Evolutionary conservation across 2,113 vertebrate species (phyloP), one percentile per base, ranked within the genome.

Genomic region (Marmota monax): DNA sequence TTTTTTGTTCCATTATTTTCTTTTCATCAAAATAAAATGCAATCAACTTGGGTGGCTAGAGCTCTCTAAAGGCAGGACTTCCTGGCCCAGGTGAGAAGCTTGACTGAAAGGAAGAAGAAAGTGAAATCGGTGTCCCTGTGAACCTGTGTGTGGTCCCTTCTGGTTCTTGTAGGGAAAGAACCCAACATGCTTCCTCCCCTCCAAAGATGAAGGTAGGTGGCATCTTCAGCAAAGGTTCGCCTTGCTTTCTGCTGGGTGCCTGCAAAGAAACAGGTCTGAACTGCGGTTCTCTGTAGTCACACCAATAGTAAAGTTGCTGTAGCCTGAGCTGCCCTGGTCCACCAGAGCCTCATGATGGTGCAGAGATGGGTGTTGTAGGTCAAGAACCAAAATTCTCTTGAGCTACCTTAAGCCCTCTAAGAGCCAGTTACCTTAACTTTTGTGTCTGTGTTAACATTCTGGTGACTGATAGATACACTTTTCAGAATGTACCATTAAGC

Each of bases 21-120:
- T 74, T 86, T 91, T 51, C 45, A 90, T 87, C 89, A 94, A 96
- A 97, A 96, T 96, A 82, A 88, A 94, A 88, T 69, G 63, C 14
- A 42, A 87, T 87, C 93, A 91, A 94, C 74, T 92, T 80, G 84
- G 92, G 79, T 87, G 93, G 84, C 74, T 76, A 79, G 63, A 48
- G 63, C 61, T 76, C 83, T 76, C 17, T 34, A 77, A 96, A 48
- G 20, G 39, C 22, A 78, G 61, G 61, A 80, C 45, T 69, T 89
- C n/a, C 89, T 78, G 39, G 2, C 23, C n/a, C 56, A 96, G n/a
- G 77, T 34, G 42, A 82, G 79, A 89, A 37, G 88, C 27, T 45
- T 34, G 18, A 88, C 39, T 20, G 56, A 69, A 42, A 56, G 34
- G 29, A 53, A 69, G 22, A 17, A 20, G 11, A 74, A 23, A 65